Percentiles rank a stretch among this genome's conserved stretches.
phyloP scores from a whole-genome alignment of 2,888 invertebrate species.

The Eudemis profundana region DNA sequence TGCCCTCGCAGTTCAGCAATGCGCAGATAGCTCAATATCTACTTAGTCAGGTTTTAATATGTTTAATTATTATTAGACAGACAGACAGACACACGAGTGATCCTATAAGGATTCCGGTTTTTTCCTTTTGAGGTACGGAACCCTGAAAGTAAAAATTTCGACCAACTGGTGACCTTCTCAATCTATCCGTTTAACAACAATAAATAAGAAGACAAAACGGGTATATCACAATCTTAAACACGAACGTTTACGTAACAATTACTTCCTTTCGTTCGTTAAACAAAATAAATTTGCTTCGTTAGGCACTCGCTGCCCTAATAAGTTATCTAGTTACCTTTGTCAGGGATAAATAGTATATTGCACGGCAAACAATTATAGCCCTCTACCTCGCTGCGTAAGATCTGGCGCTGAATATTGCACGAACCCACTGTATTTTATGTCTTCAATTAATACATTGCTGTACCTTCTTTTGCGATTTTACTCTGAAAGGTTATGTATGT shows the following conservation, averaged over 20 bases:
- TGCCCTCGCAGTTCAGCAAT: too few species aligned
- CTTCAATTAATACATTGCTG: constrained; percentile 56
- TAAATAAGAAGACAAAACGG: constrained; percentile 1
- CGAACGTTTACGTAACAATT: constrained; percentile 39
- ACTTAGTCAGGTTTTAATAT: too few species aligned
- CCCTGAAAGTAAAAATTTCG: too few species aligned
- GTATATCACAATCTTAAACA: constrained; percentile 48
- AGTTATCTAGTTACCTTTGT: constrained; percentile 65
- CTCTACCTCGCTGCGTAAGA: constrained; percentile 48
- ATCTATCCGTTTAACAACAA: not conserved
- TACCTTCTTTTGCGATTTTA: constrained; percentile 48
- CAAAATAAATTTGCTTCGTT: constrained; percentile 57
- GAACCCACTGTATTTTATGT: constrained; percentile 57
- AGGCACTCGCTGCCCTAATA: constrained; percentile 58
- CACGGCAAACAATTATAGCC: constrained; percentile 58
- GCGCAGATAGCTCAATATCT: too few species aligned
- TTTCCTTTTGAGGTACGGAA: too few species aligned
- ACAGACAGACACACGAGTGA: too few species aligned
- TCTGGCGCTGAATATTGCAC: constrained; percentile 56
- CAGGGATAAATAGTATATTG: constrained; percentile 61
- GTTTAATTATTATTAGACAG: too few species aligned
- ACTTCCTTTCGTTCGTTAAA: constrained; percentile 54
- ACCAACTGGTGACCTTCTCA: too few species aligned
- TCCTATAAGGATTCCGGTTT: not conserved
- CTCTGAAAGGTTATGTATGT: not conserved